Evolutionary conservation across 2,797 vertebrate species (phyloP).

Genomic region (Silurus lanzhouensis): DNA sequence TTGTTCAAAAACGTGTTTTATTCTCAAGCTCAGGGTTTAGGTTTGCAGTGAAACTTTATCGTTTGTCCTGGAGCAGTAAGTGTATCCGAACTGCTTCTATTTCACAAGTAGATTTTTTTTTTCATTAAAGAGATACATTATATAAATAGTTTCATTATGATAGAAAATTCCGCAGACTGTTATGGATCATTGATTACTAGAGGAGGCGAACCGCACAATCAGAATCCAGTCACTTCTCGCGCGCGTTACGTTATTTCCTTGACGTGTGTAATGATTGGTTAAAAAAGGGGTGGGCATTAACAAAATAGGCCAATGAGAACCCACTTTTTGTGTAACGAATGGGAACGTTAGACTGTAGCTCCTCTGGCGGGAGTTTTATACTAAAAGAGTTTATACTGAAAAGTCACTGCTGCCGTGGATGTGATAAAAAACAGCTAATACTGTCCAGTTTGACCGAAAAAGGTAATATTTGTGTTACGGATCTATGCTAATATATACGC

Average conservation of each 20-base stretch:
- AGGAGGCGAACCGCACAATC: background rate
- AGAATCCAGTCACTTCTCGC: no score
- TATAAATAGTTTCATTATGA: background rate
- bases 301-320: background rate
- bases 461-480: slow-evolving; percentile 12
- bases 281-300: background rate
- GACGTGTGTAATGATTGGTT: background rate
- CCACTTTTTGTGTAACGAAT: background rate
- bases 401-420: background rate
- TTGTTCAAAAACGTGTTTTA: background rate
- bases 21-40: background rate
- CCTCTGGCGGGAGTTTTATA: slow-evolving; percentile 40
- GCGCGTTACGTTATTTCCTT: background rate
- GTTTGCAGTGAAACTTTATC: background rate
- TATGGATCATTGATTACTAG: no score
- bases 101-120: background rate
- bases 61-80: background rate
- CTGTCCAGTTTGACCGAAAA: background rate
- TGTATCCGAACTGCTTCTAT: background rate
- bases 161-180: background rate
- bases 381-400: background rate
- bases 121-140: background rate
- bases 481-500: no score
- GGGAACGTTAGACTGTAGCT: background rate
- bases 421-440: background rate